These are phyloP conservation scores for Pardosa pseudoannulata DNA, from an alignment of 2,888 invertebrate species.

Conservation along the genomic window DNA sequence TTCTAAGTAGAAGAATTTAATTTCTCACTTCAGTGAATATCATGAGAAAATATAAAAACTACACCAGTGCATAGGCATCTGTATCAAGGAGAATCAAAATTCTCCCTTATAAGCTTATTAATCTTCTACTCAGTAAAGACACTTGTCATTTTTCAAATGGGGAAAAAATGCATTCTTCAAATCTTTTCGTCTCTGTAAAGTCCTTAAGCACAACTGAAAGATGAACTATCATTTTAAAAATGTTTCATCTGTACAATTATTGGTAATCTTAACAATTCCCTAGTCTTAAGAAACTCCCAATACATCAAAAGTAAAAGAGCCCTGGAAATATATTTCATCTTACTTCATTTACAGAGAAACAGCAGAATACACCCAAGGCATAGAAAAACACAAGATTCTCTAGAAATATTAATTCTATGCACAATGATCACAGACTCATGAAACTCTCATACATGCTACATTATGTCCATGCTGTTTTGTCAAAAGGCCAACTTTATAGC, in stretches of 20 bases:
- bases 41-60: slow-evolving; percentile 1
- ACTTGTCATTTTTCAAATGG: background rate
- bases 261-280: slow-evolving; percentile 8
- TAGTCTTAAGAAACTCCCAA: slow-evolving; percentile 19
- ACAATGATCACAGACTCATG: slow-evolving; percentile 72
- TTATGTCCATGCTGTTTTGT: slow-evolving; percentile 72
- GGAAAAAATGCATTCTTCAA: background rate
- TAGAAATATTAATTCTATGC: slow-evolving; percentile 71
- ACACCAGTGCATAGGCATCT: slow-evolving; percentile 1
- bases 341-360: slow-evolving; percentile 45
- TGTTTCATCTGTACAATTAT: background rate
- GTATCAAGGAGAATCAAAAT: slow-evolving; percentile 10
- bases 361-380: slow-evolving; percentile 51
- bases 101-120: background rate
- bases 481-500: slow-evolving; percentile 69
- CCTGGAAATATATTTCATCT: slow-evolving; percentile 25
- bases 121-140: background rate
- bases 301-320: slow-evolving; percentile 21
- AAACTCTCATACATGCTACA: slow-evolving; percentile 70
- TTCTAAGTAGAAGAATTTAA: slow-evolving; percentile 31
- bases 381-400: slow-evolving; percentile 65
- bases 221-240: slow-evolving; percentile 1
- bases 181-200: background rate
- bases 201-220: background rate
- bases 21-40: background rate